A percentile compares a stretch with the other conserved stretches of the same genome.
Conservation (phyloP, 23 tunicate species). For the Oikopleura dioica region DNA sequence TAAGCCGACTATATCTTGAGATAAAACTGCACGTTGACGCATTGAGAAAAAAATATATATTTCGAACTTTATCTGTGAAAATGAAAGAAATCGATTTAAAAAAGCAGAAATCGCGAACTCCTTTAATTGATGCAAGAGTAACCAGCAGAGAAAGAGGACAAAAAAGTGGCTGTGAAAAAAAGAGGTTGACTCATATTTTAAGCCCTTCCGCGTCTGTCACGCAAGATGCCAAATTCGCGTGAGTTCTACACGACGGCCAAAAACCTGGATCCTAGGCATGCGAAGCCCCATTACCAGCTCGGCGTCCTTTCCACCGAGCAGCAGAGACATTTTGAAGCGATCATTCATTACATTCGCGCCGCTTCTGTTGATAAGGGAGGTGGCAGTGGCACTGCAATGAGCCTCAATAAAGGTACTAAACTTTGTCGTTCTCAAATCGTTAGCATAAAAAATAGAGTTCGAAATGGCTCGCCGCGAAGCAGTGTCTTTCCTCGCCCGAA, state of each 20-base stretch:
- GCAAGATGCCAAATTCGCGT: background rate
- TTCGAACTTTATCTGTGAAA: too few relatives aligned
- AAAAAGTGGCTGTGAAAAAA: too few relatives aligned
- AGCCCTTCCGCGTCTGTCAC: too few relatives aligned
- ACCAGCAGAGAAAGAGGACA: too few relatives aligned
- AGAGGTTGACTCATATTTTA: too few relatives aligned
- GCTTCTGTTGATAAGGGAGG: slow-evolving; percentile 5
- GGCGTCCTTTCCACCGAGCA: slow-evolving; percentile 4
- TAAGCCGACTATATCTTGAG: background rate
- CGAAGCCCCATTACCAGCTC: background rate
- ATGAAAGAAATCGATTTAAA: too few relatives aligned
- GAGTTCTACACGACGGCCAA: slow-evolving; percentile 6
- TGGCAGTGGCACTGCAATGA: background rate
- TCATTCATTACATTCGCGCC: slow-evolving; percentile 12
- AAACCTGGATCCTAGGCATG: slow-evolving; percentile 2
- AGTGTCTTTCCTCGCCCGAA: background rate
- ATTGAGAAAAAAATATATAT: background rate
- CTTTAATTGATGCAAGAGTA: too few relatives aligned
- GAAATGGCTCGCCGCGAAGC: slow-evolving; percentile 13
- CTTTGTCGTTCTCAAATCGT: too few relatives aligned
- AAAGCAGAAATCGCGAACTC: too few relatives aligned
- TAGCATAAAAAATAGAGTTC: too few relatives aligned
- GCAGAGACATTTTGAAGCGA: slow-evolving; percentile 10
- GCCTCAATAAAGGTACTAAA: background rate
- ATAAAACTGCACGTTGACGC: background rate